Evolutionary conservation across 2,113 vertebrate species (phyloP).

Genomic region (Solea solea): DNA sequence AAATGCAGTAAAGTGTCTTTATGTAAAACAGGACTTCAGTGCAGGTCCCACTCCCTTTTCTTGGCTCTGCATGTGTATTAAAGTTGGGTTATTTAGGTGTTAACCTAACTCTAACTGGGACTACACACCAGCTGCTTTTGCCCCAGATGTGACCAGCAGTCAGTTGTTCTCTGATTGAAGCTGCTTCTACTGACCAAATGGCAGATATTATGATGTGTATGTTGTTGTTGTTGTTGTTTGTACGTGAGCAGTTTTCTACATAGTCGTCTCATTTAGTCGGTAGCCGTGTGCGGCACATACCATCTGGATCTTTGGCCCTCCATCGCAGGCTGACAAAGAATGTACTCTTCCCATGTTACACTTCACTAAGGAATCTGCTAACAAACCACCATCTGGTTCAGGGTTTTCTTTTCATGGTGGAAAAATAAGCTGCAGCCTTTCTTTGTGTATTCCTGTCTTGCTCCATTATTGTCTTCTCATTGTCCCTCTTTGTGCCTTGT

Average conservation of each 20-base stretch:
- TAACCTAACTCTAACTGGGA: constrained; percentile 13
- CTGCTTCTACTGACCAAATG: constrained; percentile 39
- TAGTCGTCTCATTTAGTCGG: constrained; percentile 58
- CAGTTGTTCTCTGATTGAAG: constrained; percentile 12
- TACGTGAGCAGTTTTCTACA: constrained; percentile 60
- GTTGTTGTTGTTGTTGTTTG: constrained; percentile 33
- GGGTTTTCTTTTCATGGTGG: neutral
- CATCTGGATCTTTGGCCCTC: constrained; percentile 69
- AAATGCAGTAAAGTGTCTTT: constrained; percentile 22
- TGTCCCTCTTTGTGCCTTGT: constrained; percentile 34
- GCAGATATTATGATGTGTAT: constrained; percentile 45
- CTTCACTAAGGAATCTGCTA: constrained; percentile 8
- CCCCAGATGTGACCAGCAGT: neutral
- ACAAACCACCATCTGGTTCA: neutral
- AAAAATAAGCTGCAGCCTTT: neutral
- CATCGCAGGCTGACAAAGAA: constrained; percentile 43
- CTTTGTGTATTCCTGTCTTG: neutral
- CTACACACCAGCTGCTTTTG: neutral
- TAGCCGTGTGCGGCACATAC: constrained; percentile 60
- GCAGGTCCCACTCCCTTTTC: neutral
- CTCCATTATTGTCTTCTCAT: constrained; percentile 18
- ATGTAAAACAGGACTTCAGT: constrained; percentile 26
- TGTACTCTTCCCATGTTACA: constrained; percentile 29
- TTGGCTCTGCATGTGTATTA: neutral
- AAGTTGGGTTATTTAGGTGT: constrained; percentile 10